phyloP scores from a whole-genome alignment of 64 coral and sea anemone species.

The Dendronephthya gigantea region DNA sequence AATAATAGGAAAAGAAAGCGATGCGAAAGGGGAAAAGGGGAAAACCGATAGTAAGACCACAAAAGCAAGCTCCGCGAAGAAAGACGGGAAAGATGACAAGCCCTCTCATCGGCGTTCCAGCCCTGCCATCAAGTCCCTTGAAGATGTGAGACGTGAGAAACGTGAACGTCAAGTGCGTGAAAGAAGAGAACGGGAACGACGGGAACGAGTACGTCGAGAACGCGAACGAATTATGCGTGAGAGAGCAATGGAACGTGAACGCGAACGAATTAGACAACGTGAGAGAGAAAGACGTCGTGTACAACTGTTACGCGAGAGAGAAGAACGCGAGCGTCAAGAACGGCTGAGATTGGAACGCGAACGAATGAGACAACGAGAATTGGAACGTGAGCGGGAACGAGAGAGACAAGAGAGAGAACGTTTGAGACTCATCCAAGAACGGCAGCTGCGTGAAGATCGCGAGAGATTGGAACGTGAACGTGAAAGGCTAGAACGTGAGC shows the following conservation, averaged over 20 bases:
- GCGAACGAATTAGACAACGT: not conserved
- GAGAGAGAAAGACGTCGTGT: slow-evolving; percentile 4
- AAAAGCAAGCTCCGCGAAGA: not conserved
- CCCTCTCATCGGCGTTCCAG: not conserved
- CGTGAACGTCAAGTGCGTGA: slow-evolving; percentile 4
- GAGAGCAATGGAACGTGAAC: not conserved
- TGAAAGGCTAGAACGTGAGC: not conserved
- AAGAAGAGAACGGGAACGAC: not conserved
- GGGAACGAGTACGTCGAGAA: not conserved
- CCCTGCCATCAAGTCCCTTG: not conserved
- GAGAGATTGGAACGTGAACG: slow-evolving; percentile 14
- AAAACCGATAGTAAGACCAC: not conserved
- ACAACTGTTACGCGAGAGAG: not conserved
- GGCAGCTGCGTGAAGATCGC: not conserved
- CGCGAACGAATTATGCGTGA: not conserved
- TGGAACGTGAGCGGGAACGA: slow-evolving; percentile 5
- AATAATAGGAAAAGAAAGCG: slow-evolving; percentile 14
- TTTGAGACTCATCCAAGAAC: not conserved
- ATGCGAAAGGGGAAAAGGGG: not conserved
- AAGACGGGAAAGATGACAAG: not conserved
- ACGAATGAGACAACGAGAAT: not conserved
- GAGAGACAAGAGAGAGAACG: slow-evolving; percentile 6
- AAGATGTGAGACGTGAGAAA: not conserved
- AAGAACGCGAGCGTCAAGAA: slow-evolving; percentile 10
- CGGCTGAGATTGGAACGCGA: not conserved